Conservation (phyloP, 2,797 vertebrate species). For the Sebastes ruberrimus region DNA sequence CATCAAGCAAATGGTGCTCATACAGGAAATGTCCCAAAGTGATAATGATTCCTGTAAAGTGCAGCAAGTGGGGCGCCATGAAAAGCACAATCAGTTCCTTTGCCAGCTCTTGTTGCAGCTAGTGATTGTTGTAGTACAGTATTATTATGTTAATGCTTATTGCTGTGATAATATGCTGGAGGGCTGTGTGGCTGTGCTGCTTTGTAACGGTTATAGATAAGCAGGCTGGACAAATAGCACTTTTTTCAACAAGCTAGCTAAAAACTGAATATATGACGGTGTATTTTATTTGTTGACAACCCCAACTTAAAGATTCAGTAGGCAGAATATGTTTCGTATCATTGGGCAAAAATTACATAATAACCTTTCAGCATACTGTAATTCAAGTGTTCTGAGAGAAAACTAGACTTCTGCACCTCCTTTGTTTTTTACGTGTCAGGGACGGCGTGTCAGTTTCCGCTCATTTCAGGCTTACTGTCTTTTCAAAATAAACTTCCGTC, state of each 20-base stretch:
- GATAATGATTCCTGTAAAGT: background rate
- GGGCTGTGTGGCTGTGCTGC: background rate
- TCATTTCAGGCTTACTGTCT: too few species aligned
- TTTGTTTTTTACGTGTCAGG: too few species aligned
- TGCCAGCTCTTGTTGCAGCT: background rate
- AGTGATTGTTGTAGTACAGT: background rate
- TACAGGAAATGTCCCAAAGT: background rate
- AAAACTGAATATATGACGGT: too few species aligned
- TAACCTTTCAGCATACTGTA: rapidly evolving
- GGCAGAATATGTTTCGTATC: too few species aligned
- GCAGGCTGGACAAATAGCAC: background rate
- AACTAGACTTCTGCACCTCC: too few species aligned
- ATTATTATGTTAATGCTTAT: background rate
- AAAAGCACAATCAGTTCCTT: background rate
- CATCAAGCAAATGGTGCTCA: background rate
- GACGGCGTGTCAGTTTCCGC: too few species aligned
- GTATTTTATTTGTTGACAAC: too few species aligned
- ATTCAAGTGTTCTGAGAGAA: too few species aligned
- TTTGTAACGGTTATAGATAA: background rate
- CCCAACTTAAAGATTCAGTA: too few species aligned
- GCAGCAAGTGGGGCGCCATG: background rate
- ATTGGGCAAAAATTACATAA: too few species aligned
- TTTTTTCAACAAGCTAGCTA: too few species aligned
- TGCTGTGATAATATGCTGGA: background rate
- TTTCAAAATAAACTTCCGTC: too few species aligned